Conservation (phyloP, 2,888 invertebrate species). For the Heteropelma amictum region DNA sequence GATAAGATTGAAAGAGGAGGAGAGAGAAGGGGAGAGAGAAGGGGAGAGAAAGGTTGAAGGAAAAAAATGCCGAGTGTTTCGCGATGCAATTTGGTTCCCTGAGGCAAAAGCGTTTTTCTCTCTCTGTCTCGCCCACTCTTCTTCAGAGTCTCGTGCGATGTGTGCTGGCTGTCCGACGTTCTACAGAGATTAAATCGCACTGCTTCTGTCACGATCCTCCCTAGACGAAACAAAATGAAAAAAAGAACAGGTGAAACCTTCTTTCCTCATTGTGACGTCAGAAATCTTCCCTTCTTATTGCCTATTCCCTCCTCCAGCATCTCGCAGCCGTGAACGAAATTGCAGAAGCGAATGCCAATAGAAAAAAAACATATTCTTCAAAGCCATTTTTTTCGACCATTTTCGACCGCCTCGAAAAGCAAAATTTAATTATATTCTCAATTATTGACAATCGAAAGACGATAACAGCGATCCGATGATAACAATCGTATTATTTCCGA, state of each 20-base stretch:
- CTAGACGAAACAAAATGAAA: constrained; percentile 3
- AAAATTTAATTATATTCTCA: no score
- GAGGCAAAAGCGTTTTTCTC: constrained; percentile 31
- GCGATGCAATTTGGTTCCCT: constrained; percentile 51
- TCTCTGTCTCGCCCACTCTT: neutral
- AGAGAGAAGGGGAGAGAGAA: neutral
- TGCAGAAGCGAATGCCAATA: no score
- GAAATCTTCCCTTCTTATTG: no score
- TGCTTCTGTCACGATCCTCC: constrained; percentile 11
- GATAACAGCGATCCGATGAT: no score
- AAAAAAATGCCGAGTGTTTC: constrained; percentile 52
- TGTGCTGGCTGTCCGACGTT: constrained; percentile 32
- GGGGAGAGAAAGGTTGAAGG: constrained; percentile 26
- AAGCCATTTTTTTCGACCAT: no score
- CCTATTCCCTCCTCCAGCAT: no score
- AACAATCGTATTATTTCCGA: no score
- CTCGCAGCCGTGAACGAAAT: no score
- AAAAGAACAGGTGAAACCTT: neutral
- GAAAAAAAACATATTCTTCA: no score
- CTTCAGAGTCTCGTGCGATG: constrained; percentile 35
- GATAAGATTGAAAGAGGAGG: neutral
- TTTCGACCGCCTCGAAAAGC: no score
- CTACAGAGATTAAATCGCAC: neutral
- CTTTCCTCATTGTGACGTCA: no score
- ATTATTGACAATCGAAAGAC: no score